A percentile compares a stretch with the other conserved stretches of the same genome.
phyloP scores from a whole-genome alignment of 2,888 invertebrate species.

The Agrilus biguttatus region DNA sequence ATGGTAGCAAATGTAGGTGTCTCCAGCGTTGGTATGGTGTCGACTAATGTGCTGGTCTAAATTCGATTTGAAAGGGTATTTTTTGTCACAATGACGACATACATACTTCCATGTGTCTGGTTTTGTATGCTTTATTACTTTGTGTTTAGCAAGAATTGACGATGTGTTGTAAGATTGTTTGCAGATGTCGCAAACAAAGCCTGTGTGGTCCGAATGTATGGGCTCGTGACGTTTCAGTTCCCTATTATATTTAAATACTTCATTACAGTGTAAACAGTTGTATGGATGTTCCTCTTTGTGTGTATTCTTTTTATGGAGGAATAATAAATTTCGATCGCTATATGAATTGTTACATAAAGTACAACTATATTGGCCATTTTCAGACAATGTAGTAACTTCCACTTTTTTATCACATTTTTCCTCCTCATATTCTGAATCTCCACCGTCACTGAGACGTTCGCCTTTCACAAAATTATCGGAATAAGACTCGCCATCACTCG shows the following conservation, averaged over 20 bases:
- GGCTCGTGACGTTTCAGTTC: conserved; percentile 2
- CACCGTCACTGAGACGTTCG: neutral
- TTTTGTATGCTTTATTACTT: conserved; percentile 1
- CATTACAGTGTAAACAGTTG: conserved; percentile 2
- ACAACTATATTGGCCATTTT: neutral
- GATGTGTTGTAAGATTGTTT: conserved; percentile 1
- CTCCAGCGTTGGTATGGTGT: neutral
- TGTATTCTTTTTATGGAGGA: neutral
- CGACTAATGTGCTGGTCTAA: neutral
- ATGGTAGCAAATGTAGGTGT: conserved; percentile 12
- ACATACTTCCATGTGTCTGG: conserved; percentile 1
- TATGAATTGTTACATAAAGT: neutral
- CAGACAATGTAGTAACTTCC: neutral
- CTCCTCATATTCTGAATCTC: conserved; percentile 1
- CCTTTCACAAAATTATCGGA: too few relatives aligned
- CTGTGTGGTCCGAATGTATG: neutral
- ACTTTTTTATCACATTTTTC: neutral
- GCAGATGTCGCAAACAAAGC: neutral
- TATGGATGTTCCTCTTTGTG: conserved; percentile 1
- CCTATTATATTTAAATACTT: conserved; percentile 1
- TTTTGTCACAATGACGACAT: conserved; percentile 1
- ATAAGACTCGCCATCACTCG: too few relatives aligned
- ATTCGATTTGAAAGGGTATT: neutral
- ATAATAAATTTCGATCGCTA: neutral
- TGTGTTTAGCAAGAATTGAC: conserved; percentile 2